A percentile compares a stretch with the other conserved stretches of the same genome.
These are phyloP conservation scores for Piscicola geometra DNA, from an alignment of 2,888 invertebrate genomes.

Conservation along the genomic window DNA sequence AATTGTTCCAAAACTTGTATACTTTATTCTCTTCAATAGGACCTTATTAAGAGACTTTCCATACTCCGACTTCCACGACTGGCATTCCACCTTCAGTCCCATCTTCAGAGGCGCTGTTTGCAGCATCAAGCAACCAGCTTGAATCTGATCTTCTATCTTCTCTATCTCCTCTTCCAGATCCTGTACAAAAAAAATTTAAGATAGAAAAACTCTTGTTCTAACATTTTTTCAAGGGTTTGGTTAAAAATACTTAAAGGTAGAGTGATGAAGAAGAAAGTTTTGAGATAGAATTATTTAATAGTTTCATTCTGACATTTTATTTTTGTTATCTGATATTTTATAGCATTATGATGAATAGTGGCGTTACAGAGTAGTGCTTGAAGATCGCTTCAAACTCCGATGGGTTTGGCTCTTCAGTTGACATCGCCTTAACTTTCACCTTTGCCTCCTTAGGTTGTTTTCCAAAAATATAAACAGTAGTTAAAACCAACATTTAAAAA, in stretches of 20 bases:
- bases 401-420: conserved; percentile 55
- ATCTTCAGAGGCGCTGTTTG: conserved; percentile 66
- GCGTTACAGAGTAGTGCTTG: conserved; percentile 55
- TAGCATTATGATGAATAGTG: too few relatives aligned
- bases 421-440: conserved; percentile 56
- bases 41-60: conserved; percentile 53
- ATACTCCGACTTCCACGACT: conserved; percentile 54
- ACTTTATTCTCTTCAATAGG: too few relatives aligned
- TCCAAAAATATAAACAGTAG: too few relatives aligned
- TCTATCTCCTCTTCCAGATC: conserved; percentile 55
- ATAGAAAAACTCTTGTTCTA: not conserved
- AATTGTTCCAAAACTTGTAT: too few relatives aligned
- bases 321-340: too few relatives aligned
- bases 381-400: conserved; percentile 58
- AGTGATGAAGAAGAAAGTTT: not conserved
- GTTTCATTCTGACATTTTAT: not conserved
- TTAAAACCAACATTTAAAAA: not conserved
- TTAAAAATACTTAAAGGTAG: not conserved
- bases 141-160: conserved; percentile 50
- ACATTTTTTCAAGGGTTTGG: not conserved
- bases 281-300: not conserved
- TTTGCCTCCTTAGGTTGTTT: conserved; percentile 50
- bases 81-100: conserved; percentile 67
- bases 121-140: conserved; percentile 54
- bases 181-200: conserved; percentile 44